phyloP scores from a whole-genome alignment of 2,888 invertebrate genomes.

The Margaritifera margaritifera region DNA sequence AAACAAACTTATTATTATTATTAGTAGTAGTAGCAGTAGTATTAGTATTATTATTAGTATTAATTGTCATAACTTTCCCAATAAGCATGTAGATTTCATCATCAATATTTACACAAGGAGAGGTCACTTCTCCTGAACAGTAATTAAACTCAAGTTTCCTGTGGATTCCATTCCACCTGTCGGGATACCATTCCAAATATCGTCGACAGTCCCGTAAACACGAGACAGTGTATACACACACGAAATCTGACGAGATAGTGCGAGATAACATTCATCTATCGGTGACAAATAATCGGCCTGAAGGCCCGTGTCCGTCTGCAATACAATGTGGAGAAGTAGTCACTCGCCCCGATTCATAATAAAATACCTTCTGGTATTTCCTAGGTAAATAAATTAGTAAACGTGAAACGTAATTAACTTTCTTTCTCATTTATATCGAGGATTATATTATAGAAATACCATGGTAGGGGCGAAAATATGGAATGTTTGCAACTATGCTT shows the following conservation, averaged over 20 bases:
- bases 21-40: no score
- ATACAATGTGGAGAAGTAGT: neutral
- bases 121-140: no score
- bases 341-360: slow-evolving; percentile 3
- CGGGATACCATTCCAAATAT: slow-evolving; percentile 9
- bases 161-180: slow-evolving; percentile 19
- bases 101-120: no score
- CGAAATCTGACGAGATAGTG: slow-evolving; percentile 30
- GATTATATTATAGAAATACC: slow-evolving; percentile 35
- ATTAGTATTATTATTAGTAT: no score
- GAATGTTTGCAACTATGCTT: slow-evolving; percentile 14
- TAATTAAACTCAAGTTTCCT: no score
- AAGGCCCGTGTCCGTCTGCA: no score
- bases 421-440: slow-evolving; percentile 28
- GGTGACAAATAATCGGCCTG: slow-evolving; percentile 24
- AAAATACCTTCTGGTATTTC: slow-evolving; percentile 16
- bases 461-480: slow-evolving; percentile 30
- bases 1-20: no score
- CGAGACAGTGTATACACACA: slow-evolving; percentile 44
- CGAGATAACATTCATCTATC: slow-evolving; percentile 32
- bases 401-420: slow-evolving; percentile 35
- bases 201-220: slow-evolving; percentile 32
- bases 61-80: no score
- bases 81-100: no score
- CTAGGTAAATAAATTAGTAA: slow-evolving; percentile 29